Evolutionary conservation across 1,140 invertebrate species (phyloP).

Genomic region (Listronotus bonariensis): DNA sequence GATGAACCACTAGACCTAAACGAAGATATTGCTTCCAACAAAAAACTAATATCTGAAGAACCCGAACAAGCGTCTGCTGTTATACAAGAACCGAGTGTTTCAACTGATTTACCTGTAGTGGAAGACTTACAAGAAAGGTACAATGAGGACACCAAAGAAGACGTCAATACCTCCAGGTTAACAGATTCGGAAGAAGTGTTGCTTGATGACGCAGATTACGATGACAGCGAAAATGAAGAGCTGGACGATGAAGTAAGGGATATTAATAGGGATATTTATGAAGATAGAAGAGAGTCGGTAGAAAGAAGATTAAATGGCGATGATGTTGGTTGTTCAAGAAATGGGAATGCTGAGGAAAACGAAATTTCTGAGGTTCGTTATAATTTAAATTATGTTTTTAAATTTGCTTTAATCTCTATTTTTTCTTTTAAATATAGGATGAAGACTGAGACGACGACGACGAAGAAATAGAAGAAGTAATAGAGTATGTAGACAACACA

Average conservation of each 20-base stretch:
- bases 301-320: slow-evolving; percentile 29
- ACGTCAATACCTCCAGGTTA: too few relatives aligned
- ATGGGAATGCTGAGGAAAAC: slow-evolving; percentile 38
- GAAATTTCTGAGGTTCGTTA: slow-evolving; percentile 39
- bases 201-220: slow-evolving; percentile 44
- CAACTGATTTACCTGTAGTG: too few relatives aligned
- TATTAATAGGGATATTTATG: slow-evolving; percentile 35
- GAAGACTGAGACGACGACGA: slow-evolving; percentile 38
- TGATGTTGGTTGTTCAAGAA: slow-evolving; percentile 39
- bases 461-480: slow-evolving; percentile 36
- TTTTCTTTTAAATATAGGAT: slow-evolving; percentile 22
- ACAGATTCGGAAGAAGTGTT: slow-evolving; percentile 35
- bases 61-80: too few relatives aligned
- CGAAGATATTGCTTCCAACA: neutral
- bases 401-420: neutral
- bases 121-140: too few relatives aligned
- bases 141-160: too few relatives aligned
- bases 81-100: too few relatives aligned
- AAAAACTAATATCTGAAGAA: neutral
- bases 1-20: neutral
- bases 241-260: slow-evolving; percentile 39
- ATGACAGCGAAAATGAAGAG: slow-evolving; percentile 40
- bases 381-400: neutral
- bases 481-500: slow-evolving; percentile 33
- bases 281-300: slow-evolving; percentile 23